phyloP scores from a whole-genome alignment of 2,888 invertebrate genomes.

The Colostygia pectinataria region DNA sequence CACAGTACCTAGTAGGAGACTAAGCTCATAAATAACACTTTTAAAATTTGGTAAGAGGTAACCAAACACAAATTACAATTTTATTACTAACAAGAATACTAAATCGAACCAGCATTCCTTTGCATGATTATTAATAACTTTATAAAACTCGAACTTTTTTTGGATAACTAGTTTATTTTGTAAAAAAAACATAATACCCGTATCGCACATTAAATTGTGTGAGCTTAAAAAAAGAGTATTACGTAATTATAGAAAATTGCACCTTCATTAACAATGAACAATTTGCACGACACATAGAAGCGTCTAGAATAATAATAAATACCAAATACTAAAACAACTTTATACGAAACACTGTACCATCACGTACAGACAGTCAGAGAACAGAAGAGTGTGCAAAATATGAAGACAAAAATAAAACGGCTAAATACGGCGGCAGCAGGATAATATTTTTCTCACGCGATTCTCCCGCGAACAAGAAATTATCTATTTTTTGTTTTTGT shows the following conservation, averaged over 20 bases:
- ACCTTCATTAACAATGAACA: slow-evolving; percentile 12
- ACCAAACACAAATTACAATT: no score
- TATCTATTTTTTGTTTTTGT: slow-evolving; percentile 41
- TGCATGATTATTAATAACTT: no score
- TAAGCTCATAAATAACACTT: no score
- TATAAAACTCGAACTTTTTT: no score
- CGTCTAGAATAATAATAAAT: slow-evolving; percentile 12
- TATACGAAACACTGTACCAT: slow-evolving; percentile 29
- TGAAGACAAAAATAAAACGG: slow-evolving; percentile 59
- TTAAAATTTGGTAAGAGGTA: no score
- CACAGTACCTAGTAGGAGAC: no score
- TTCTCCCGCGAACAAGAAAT: slow-evolving; percentile 53
- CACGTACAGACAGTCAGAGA: slow-evolving; percentile 33
- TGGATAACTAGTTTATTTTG: no score
- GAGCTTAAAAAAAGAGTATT: background rate
- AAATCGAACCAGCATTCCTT: no score
- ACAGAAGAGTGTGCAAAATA: slow-evolving; percentile 57
- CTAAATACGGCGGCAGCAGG: slow-evolving; percentile 49
- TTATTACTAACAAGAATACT: no score
- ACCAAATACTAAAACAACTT: slow-evolving; percentile 22
- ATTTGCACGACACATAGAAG: slow-evolving; percentile 31
- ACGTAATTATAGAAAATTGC: background rate
- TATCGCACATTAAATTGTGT: no score
- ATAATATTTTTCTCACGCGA: slow-evolving; percentile 71
- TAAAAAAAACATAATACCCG: background rate